Percentiles rank a stretch among this genome's conserved stretches.
Conservation (phyloP, 2,888 invertebrate genomes). For the Gibbula magus region DNA sequence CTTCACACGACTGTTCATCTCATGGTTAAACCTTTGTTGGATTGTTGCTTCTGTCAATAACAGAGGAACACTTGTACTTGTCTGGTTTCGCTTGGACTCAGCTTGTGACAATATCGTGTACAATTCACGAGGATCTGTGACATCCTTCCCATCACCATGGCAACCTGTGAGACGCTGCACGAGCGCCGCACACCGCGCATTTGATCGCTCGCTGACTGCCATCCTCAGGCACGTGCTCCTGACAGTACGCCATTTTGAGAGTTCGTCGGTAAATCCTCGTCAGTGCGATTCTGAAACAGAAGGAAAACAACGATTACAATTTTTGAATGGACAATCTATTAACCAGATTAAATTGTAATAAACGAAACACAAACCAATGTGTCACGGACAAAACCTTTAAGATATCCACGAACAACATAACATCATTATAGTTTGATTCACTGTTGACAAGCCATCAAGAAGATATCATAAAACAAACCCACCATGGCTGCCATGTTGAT, state of each 20-base stretch:
- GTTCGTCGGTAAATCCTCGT: neutral
- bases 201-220: neutral
- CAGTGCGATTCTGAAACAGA: neutral
- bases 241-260: neutral
- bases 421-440: no score
- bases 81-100: slow-evolving; percentile 19
- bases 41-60: neutral
- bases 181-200: neutral
- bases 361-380: no score
- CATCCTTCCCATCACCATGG: slow-evolving; percentile 27
- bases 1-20: slow-evolving; percentile 7
- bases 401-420: no score
- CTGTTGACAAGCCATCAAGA: no score
- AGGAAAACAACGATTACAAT: neutral
- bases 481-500: no score
- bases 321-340: neutral
- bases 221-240: neutral
- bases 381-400: no score
- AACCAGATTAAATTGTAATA: no score
- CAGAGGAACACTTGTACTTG: neutral
- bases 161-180: slow-evolving; percentile 21
- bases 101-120: slow-evolving; percentile 35
- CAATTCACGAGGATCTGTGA: slow-evolving; percentile 39
- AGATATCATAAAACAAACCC: no score
- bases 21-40: neutral